Evolutionary conservation across 1,140 invertebrate species (phyloP).

Genomic region (Drosophila tristis): DNA sequence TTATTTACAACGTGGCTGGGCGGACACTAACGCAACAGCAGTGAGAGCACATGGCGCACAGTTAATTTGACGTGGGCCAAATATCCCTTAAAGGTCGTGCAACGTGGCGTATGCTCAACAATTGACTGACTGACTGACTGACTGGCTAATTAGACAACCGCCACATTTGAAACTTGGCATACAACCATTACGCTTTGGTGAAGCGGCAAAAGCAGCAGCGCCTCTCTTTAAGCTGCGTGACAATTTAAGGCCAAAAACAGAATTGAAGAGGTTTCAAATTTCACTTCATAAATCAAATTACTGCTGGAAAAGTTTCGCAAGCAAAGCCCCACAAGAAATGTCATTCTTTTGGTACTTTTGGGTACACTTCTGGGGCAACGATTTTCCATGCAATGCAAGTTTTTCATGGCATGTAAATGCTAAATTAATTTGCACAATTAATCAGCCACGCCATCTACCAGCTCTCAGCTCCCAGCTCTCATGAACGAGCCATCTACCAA

Average conservation of each 20-base stretch:
- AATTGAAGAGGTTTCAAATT: constrained; percentile 5
- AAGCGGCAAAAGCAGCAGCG: too few species aligned
- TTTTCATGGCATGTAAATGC: constrained; percentile 65
- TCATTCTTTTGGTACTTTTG: constrained; percentile 20
- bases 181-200: constrained; percentile 11
- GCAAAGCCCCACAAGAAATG: constrained; percentile 10
- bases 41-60: constrained; percentile 9
- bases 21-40: constrained; percentile 33
- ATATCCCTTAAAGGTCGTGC: constrained; percentile 44
- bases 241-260: neutral
- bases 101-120: constrained; percentile 61
- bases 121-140: constrained; percentile 39
- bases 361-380: constrained; percentile 31
- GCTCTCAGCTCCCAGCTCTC: neutral
- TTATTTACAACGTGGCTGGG: constrained; percentile 70
- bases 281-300: constrained; percentile 43
- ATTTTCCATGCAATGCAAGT: constrained; percentile 56
- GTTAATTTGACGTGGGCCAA: constrained; percentile 68
- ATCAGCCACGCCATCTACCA: constrained; percentile 58
- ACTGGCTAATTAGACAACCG: constrained; percentile 55
- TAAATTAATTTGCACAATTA: constrained; percentile 80
- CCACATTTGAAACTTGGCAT: constrained; percentile 41
- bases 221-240: neutral
- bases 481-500: neutral
- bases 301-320: constrained; percentile 34